Percentiles rank a stretch among this genome's conserved stretches.
phyloP scores from a whole-genome alignment of 2,113 vertebrate species.

The Callaeas wilsoni region DNA sequence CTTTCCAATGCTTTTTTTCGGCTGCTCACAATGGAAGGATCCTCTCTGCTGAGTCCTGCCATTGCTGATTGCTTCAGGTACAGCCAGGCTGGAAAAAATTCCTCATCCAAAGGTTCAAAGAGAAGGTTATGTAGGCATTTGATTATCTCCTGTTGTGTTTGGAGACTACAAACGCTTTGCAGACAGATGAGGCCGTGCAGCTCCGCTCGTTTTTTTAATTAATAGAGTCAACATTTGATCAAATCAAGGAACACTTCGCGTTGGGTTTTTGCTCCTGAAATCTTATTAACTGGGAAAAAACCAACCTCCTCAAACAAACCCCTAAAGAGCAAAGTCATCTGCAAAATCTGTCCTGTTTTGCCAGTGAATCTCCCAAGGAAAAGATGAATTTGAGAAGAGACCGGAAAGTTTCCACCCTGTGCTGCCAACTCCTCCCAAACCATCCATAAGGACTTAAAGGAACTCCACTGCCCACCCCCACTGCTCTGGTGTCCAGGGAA shows the following conservation, averaged over 20 bases:
- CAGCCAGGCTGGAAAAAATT: not conserved
- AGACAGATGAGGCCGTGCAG: not conserved
- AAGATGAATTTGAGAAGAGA: not conserved
- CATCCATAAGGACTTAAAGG: not conserved
- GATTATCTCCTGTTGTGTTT: not conserved
- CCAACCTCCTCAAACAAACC: not conserved
- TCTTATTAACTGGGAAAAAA: not conserved
- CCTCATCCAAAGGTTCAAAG: not conserved
- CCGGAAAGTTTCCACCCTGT: rapidly evolving
- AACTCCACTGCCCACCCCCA: not conserved
- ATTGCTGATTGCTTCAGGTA: not conserved
- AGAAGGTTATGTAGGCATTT: not conserved
- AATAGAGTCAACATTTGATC: not conserved
- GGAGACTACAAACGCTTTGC: not conserved
- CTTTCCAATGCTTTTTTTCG: not conserved
- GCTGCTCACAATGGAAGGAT: not conserved
- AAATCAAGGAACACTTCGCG: not conserved
- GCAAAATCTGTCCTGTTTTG: not conserved
- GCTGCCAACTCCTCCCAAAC: not conserved
- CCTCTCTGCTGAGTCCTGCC: not conserved
- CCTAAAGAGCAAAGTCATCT: not conserved
- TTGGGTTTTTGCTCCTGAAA: not conserved
- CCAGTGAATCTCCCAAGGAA: not conserved
- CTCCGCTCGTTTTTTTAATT: not conserved
- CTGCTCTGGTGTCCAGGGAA: not conserved